A percentile compares a stretch with the other conserved stretches of the same genome.
These are phyloP conservation scores for Augochlorella aurata DNA, from an alignment of 2,888 invertebrate genomes.

Conservation along the genomic window DNA sequence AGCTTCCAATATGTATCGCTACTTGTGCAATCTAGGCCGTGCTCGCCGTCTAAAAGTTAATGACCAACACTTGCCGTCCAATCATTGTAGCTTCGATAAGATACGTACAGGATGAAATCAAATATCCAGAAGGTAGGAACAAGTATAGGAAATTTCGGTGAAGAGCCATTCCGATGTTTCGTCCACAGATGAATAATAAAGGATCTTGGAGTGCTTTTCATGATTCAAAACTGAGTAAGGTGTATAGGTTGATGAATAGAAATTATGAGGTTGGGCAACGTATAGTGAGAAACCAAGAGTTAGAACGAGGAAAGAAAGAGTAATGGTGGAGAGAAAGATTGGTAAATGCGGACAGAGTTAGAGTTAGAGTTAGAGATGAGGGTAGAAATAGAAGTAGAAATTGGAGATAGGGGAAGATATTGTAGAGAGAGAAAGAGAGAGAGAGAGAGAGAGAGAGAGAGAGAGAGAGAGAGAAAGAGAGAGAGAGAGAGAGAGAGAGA, in stretches of 20 bases:
- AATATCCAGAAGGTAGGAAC: background rate
- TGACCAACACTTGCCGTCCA: background rate
- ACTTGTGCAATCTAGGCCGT: background rate
- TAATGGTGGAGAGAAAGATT: background rate
- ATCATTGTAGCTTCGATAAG: background rate
- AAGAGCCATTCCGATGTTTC: background rate
- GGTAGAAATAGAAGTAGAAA: constrained; percentile 30
- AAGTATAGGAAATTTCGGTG: background rate
- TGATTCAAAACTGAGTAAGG: background rate
- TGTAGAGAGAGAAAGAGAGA: constrained; percentile 67
- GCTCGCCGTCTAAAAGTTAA: background rate
- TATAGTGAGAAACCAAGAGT: background rate
- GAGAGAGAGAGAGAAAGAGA: constrained; percentile 52
- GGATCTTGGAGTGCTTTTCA: background rate
- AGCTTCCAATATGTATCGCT: background rate
- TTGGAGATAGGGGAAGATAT: constrained; percentile 50
- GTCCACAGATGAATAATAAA: background rate
- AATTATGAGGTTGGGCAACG: background rate
- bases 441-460: constrained; percentile 51
- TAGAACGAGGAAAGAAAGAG: background rate
- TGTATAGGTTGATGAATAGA: background rate
- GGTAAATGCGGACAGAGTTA: background rate
- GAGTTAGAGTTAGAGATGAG: constrained; percentile 20
- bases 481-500: constrained; percentile 75
- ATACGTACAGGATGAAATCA: background rate